A percentile compares a stretch with the other conserved stretches of the same genome.
Conservation (phyloP, 2,888 invertebrate genomes). For the Philhelius pedissequus region DNA sequence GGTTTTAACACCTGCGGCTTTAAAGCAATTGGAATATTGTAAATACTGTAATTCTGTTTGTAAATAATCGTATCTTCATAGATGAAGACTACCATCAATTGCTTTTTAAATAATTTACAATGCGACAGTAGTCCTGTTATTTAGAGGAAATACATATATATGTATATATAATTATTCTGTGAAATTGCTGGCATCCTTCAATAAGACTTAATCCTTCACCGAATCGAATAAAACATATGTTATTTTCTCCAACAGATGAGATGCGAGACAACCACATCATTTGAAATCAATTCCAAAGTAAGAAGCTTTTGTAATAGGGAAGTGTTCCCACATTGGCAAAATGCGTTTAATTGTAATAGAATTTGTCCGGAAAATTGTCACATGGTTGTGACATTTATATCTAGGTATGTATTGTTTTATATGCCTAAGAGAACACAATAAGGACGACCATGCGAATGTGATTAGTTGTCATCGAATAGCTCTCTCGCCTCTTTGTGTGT, state of each 20-base stretch:
- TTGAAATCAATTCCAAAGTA: constrained; percentile 24
- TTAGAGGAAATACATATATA: neutral
- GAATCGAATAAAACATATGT: constrained; percentile 38
- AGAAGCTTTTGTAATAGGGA: constrained; percentile 13
- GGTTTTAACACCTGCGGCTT: too few relatives aligned
- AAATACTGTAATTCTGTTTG: too few relatives aligned
- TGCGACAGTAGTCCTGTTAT: neutral
- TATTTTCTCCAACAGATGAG: neutral
- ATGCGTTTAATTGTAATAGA: constrained; percentile 63
- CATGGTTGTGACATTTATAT: constrained; percentile 48
- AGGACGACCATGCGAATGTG: constrained; percentile 55
- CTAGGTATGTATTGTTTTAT: neutral
- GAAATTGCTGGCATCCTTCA: neutral
- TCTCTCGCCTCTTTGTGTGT: constrained; percentile 2
- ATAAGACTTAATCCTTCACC: constrained; percentile 43
- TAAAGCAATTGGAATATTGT: too few relatives aligned
- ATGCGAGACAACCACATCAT: constrained; percentile 5
- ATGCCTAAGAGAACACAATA: neutral
- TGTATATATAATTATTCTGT: too few relatives aligned
- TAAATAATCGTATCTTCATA: too few relatives aligned
- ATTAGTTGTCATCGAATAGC: constrained; percentile 54
- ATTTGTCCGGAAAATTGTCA: constrained; percentile 62
- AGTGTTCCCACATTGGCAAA: constrained; percentile 12
- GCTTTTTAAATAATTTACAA: neutral
- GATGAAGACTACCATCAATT: neutral